Conservation (phyloP, 2,888 invertebrate genomes). For the Xestoiulus laeticollis region DNA sequence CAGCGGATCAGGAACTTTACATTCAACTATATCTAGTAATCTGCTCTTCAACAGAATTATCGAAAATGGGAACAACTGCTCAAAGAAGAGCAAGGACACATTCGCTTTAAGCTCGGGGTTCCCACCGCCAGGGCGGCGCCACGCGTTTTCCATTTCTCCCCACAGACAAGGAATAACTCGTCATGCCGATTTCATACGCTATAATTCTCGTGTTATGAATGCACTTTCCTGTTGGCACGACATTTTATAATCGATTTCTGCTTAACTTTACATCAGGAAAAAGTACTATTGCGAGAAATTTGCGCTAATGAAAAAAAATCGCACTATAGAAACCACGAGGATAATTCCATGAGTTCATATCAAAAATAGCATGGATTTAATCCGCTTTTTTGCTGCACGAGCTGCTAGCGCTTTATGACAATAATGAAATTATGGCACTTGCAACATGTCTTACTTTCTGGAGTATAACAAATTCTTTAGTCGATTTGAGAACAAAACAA, state of each 20-base stretch:
- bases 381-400: background rate
- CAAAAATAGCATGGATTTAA: background rate
- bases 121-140: background rate
- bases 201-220: conserved; percentile 26
- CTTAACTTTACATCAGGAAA: conserved; percentile 12
- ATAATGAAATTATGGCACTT: background rate
- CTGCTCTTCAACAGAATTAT: background rate
- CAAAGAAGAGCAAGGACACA: background rate
- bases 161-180: background rate
- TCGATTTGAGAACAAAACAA: too few relatives aligned
- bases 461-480: too few relatives aligned
- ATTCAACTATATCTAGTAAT: background rate
- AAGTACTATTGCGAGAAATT: background rate
- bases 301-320: conserved; percentile 17
- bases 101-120: background rate
- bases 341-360: background rate
- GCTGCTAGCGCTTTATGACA: background rate
- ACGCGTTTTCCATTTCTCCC: background rate
- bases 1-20: background rate
- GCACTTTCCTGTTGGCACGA: conserved; percentile 4
- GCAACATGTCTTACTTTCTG: background rate
- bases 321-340: background rate
- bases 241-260: conserved; percentile 26
- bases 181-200: conserved; percentile 12
- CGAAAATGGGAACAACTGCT: background rate